Percentiles rank a stretch among this genome's conserved stretches.
These are phyloP conservation scores for Rhimphoctona megacephalus DNA, from an alignment of 2,888 invertebrate genomes.

Conservation along the genomic window DNA sequence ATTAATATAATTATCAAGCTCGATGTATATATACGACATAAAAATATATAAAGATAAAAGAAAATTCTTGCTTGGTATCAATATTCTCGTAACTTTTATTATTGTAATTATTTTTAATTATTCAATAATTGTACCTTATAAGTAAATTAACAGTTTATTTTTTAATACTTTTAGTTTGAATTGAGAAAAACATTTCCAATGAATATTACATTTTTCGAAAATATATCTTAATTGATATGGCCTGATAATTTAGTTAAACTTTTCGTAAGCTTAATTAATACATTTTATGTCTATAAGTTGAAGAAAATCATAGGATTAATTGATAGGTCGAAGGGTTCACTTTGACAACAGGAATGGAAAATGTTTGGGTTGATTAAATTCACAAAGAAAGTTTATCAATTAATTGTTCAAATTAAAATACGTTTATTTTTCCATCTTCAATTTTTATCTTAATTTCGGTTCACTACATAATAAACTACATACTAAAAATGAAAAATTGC, in stretches of 20 bases:
- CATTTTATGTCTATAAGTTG: neutral
- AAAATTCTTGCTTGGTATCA: slow-evolving; percentile 47
- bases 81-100: slow-evolving; percentile 23
- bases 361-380: too few relatives aligned
- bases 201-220: neutral
- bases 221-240: neutral
- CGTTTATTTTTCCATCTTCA: too few relatives aligned
- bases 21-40: neutral
- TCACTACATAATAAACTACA: too few relatives aligned
- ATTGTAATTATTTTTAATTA: slow-evolving; percentile 49
- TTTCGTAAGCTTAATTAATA: too few relatives aligned
- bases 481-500: neutral
- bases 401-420: too few relatives aligned
- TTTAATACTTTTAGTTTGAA: neutral
- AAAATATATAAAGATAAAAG: slow-evolving; percentile 28
- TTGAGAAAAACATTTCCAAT: neutral
- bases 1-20: slow-evolving; percentile 66
- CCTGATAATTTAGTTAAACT: neutral
- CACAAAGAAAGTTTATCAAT: too few relatives aligned
- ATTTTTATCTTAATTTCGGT: too few relatives aligned
- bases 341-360: too few relatives aligned
- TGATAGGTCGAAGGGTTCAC: too few relatives aligned
- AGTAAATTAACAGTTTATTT: neutral
- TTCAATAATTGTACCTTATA: slow-evolving; percentile 40
- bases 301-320: neutral